Base-by-base conservation (phyloP, 2,888 invertebrate species). In the Cryptosula pallasiana region DNA sequence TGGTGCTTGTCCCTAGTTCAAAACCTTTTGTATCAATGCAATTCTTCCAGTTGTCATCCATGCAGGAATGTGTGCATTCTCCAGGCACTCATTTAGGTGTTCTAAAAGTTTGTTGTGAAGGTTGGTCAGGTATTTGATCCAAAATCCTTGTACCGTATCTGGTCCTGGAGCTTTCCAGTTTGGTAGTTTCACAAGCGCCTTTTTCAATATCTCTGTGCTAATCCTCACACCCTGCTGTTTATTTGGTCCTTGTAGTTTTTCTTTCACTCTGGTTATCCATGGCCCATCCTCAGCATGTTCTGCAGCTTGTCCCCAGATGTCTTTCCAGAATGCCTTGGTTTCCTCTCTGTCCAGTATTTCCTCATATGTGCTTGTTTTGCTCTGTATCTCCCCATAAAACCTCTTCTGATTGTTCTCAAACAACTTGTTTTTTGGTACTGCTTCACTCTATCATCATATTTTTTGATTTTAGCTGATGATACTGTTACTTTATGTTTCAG, bases 71-170 rank as follows among this genome's bases (percentile, higher is more conserved):
- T 57, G 13, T 57, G 57, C 57, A 16, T 9, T 57, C 57, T 57
- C 25, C 57, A 57, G 57, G 57, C 57, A 57, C 5, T 57, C 57
- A 57, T 57, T 57, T 23, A 57, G 57, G 5, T 57, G n/a, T 57
- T n/a, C 5, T 57, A 25, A 9, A 16, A 57, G 20, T 23, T 57
- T 57, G 5, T 5, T 57, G 57, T 57, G 57, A 9, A 57, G 57
- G 20, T 57, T 57, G 57, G 57, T 57, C 57, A 57, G 57, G 3
- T 57, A 5, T 57, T 57, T n/a, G 57, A 57, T 57, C 57, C 57
- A 57, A 25, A 57, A 57, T 16, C 57, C 25, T 23, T 57, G 57
- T 25, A 57, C 57, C 5, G 25, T 5, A 57, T 57, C 45, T 45
- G 45, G 45, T 5, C 45, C 45, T 45, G 45, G 45, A 45, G 45